A percentile compares a stretch with the other conserved stretches of the same genome.
phyloP scores from a whole-genome alignment of 2,888 invertebrate genomes.

The Tachina grossa region DNA sequence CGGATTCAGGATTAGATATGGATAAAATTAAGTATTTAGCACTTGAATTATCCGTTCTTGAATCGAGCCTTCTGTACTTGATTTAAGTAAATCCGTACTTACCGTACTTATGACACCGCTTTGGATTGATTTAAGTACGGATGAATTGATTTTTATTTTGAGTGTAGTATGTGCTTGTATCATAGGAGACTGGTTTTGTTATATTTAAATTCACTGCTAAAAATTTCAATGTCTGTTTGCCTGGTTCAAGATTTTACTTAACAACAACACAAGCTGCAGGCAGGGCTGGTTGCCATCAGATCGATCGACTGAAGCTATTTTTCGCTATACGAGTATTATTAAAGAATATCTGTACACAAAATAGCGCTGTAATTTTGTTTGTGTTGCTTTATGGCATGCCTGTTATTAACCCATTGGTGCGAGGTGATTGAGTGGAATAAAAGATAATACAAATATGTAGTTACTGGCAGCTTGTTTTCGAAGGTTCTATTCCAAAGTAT shows the following conservation, averaged over 20 bases:
- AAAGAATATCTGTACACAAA: slow-evolving; percentile 10
- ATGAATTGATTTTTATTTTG: too few species aligned
- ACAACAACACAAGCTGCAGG: slow-evolving; percentile 55
- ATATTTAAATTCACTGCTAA: slow-evolving; percentile 59
- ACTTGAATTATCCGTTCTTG: too few species aligned
- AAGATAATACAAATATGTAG: background rate
- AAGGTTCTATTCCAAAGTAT: too few species aligned
- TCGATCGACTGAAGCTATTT: slow-evolving; percentile 34
- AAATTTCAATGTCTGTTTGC: slow-evolving; percentile 69
- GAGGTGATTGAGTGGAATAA: background rate
- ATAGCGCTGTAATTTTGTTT: background rate
- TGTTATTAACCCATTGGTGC: slow-evolving; percentile 31
- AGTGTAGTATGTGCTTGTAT: background rate
- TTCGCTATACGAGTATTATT: slow-evolving; percentile 21
- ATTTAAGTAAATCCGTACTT: too few species aligned
- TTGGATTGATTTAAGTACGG: too few species aligned
- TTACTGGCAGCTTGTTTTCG: too few species aligned
- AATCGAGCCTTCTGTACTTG: too few species aligned
- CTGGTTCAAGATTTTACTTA: slow-evolving; percentile 64
- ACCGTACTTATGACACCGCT: too few species aligned
- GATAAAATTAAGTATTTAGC: too few species aligned
- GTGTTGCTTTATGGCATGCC: slow-evolving; percentile 25
- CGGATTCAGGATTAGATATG: too few species aligned
- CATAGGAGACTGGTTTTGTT: slow-evolving; percentile 61
- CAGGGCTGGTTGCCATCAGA: slow-evolving; percentile 34